Base-by-base conservation (phyloP, 2,888 invertebrate species). In the Drosophila hawaiiensis region DNA sequence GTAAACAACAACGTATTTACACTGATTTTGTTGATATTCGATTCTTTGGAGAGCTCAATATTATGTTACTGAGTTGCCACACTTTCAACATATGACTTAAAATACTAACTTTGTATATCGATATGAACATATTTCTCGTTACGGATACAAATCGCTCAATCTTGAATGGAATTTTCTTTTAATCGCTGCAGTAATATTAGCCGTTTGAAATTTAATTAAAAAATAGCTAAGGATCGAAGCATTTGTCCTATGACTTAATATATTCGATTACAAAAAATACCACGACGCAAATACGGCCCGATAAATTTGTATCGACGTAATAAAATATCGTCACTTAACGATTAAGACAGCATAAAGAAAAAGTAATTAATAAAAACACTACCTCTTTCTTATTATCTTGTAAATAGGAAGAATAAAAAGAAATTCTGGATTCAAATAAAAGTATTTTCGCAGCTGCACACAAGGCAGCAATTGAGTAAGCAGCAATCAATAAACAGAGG, bases 1-100 rank as follows among this genome's bases (percentile, higher is more conserved):
- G 58, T 53, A 47, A 60, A 66, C 49, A 55, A 64, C 47, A 80
- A 68, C 37, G 53, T 49, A 68, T 58, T 66, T 71, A 77, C 35
- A 71, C 65, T 64, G 33, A 22, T 43, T 80, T 80, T 80, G 78
- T 80, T 78, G 60, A 76, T 76, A 72, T 76, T 77, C 78, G 81
- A 81, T 77, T 65, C 3, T 16, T 67, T 68, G 16, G 64, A 52
- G 55, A 73, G 50, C 55, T 53, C 35, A 60, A 68, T 60, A 29
- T 50, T 7, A 61, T 60, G 19, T 22, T 31, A 4, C 63, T 66
- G 63, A 37, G 77, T 25, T 81, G 73, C 81, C 82, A 78, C 19
- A n/a, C 37, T 64, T 66, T 77, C 0, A 1, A 61, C 43, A 50
- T 52, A 37, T 49, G 49, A 2, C n/a, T n/a, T 37, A 31, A n/a